Evolutionary conservation across 2,113 vertebrate genomes (phyloP).

Genomic region (Epinephelus moara): DNA sequence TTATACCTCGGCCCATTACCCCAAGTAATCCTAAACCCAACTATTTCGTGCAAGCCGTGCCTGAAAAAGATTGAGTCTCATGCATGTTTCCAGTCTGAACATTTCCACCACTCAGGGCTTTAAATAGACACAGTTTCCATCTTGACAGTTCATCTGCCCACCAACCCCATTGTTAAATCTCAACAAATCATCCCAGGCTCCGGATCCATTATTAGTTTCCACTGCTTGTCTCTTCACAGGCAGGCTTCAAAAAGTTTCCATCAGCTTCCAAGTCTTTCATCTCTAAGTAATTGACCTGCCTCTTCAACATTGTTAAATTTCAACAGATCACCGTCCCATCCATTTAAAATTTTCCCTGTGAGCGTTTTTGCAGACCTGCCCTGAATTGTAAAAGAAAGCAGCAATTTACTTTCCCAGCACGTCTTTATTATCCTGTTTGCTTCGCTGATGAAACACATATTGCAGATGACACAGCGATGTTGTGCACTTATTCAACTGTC

Average conservation of each 20-base stretch:
- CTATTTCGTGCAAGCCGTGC: conserved; percentile 58
- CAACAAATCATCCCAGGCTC: conserved; percentile 68
- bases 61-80: conserved; percentile 68
- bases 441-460: conserved; percentile 27
- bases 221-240: conserved; percentile 65
- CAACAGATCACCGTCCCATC: conserved; percentile 58
- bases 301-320: conserved; percentile 63
- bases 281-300: conserved; percentile 51
- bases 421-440: conserved; percentile 43
- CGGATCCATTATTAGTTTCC: conserved; percentile 72
- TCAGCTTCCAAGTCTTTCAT: conserved; percentile 66
- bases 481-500: conserved; percentile 16
- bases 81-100: conserved; percentile 73
- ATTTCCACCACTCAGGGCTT: conserved; percentile 71
- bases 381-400: conserved; percentile 49
- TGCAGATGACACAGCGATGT: conserved; percentile 35
- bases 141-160: conserved; percentile 77
- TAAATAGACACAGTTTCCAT: conserved; percentile 82
- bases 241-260: conserved; percentile 60
- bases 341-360: conserved; percentile 20
- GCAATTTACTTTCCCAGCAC: conserved; percentile 23
- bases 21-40: conserved; percentile 68
- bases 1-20: conserved; percentile 58
- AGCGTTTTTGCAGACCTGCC: conserved; percentile 67
- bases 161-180: conserved; percentile 78